These are phyloP conservation scores for Tinea pellionella DNA, from an alignment of 2,888 invertebrate genomes.

Conservation along the genomic window DNA sequence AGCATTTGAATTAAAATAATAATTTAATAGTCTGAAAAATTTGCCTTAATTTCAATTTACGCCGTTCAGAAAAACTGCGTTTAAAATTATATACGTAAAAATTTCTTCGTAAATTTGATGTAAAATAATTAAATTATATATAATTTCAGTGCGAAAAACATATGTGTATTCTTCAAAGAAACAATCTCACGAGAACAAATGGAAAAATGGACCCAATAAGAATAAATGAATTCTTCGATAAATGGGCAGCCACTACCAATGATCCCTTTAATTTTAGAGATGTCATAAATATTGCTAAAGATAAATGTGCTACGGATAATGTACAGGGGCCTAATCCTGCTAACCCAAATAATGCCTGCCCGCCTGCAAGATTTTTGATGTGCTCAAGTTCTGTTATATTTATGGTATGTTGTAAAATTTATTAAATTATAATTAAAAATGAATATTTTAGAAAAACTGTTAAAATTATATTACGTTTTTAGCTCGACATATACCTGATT, in stretches of 20 bases:
- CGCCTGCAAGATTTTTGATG: conserved; percentile 33
- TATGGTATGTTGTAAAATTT: conserved; percentile 24
- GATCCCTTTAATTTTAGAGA: conserved; percentile 23
- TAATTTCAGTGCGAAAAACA: conserved; percentile 39
- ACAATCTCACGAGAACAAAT: conserved; percentile 31
- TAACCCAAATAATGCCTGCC: conserved; percentile 36
- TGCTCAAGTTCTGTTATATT: conserved; percentile 34
- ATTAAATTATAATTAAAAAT: too few species aligned
- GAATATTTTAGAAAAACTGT: too few species aligned
- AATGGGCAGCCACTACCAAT: conserved; percentile 23
- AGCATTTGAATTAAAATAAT: too few species aligned
- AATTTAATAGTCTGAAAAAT: too few species aligned
- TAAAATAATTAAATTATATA: too few species aligned
- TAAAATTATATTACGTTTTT: too few species aligned
- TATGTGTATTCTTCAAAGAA: conserved; percentile 35
- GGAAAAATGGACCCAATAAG: conserved; percentile 31
- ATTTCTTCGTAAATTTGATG: too few species aligned
- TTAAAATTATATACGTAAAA: too few species aligned
- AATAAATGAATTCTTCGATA: conserved; percentile 26
- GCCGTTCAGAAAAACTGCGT: too few species aligned
- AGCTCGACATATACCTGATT: too few species aligned
- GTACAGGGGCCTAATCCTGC: conserved; percentile 28
- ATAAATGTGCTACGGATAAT: conserved; percentile 27
- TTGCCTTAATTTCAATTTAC: too few species aligned
- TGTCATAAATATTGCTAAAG: conserved; percentile 28